phyloP scores from a whole-genome alignment of 2,888 invertebrate species.

The Agrilus biguttatus region DNA sequence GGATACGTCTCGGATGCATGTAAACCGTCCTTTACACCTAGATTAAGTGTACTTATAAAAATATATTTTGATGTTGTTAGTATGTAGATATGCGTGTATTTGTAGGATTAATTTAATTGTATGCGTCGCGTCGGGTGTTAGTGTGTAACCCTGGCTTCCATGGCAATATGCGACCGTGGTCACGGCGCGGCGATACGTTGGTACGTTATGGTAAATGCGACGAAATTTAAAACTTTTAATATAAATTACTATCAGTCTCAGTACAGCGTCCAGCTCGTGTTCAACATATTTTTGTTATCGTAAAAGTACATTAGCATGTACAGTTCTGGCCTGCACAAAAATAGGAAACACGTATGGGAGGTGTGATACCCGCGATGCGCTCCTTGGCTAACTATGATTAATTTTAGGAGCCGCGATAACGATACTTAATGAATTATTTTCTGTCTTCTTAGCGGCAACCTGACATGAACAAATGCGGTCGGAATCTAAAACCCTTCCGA shows the following conservation, averaged over 20 bases:
- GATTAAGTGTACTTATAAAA: too few relatives aligned
- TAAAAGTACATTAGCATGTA: constrained; percentile 29
- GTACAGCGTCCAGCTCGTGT: constrained; percentile 26
- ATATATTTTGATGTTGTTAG: too few relatives aligned
- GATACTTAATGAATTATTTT: constrained; percentile 25
- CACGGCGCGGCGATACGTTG: too few relatives aligned
- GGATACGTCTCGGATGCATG: too few relatives aligned
- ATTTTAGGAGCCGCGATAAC: constrained; percentile 23
- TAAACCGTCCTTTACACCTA: too few relatives aligned
- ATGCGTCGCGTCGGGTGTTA: too few relatives aligned
- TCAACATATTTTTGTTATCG: constrained; percentile 21
- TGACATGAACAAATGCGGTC: constrained; percentile 12
- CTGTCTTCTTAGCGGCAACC: constrained; percentile 19
- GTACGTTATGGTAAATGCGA: too few relatives aligned
- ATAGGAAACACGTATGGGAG: constrained; percentile 24
- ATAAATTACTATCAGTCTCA: constrained; percentile 11
- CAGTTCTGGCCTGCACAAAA: constrained; percentile 18
- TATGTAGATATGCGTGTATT: too few relatives aligned
- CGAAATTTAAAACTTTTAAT: too few relatives aligned
- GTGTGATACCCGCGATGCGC: constrained; percentile 18
- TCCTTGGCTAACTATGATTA: constrained; percentile 28
- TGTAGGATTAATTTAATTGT: too few relatives aligned
- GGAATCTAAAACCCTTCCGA: constrained; percentile 8
- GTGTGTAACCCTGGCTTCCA: too few relatives aligned
- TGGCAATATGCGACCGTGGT: too few relatives aligned